Evolutionary conservation across 53 echinoderm and acorn worm species (phyloP).

Genomic region (Hippasteria phrygiana): DNA sequence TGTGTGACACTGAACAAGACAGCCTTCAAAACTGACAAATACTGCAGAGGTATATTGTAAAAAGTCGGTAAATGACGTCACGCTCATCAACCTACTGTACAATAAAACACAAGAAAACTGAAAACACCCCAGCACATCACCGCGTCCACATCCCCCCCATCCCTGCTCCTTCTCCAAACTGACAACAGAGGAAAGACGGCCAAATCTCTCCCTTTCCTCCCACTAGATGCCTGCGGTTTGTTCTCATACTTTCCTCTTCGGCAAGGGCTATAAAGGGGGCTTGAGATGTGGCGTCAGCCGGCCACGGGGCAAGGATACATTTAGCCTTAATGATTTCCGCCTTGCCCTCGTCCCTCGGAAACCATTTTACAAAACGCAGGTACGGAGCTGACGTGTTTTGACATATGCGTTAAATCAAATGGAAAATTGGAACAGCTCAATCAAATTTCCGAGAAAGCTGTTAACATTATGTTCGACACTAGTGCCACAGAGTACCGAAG

Average conservation of each 20-base stretch:
- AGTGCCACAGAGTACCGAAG: too few relatives aligned
- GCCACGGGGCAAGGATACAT: not conserved
- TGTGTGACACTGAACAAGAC: too few relatives aligned
- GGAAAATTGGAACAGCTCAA: too few relatives aligned
- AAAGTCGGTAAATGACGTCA: too few relatives aligned
- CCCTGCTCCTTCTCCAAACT: not conserved
- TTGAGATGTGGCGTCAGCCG: slow-evolving; percentile 6
- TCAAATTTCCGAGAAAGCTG: too few relatives aligned
- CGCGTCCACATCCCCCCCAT: not conserved
- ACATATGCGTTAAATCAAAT: too few relatives aligned
- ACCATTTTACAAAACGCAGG: not conserved
- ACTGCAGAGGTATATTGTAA: too few relatives aligned
- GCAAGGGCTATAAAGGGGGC: not conserved
- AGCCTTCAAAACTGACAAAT: too few relatives aligned
- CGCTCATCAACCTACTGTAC: too few relatives aligned
- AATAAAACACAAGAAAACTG: not conserved
- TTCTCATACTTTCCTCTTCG: not conserved
- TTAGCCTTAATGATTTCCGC: slow-evolving; percentile 18
- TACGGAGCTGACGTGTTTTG: not conserved
- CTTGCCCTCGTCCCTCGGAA: not conserved
- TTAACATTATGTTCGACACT: too few relatives aligned
- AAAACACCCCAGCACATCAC: not conserved
- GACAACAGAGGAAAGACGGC: not conserved
- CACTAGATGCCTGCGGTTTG: not conserved
- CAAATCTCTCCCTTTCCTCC: not conserved